Evolutionary conservation across 2,113 vertebrate genomes (phyloP).

Genomic region (Gyps fulvus): DNA sequence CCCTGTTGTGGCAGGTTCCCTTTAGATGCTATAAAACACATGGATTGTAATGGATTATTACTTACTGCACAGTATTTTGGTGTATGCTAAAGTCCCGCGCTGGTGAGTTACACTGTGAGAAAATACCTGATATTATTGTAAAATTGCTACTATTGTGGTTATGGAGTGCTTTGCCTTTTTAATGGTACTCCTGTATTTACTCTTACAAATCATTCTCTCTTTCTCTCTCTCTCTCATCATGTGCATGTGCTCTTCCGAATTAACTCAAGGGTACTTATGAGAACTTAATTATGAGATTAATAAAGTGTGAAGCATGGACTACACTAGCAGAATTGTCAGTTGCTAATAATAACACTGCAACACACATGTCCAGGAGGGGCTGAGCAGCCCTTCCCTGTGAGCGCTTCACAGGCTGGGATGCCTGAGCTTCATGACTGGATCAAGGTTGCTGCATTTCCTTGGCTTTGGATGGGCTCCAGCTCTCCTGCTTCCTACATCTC

Average conservation of each 20-base stretch:
- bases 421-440: background rate
- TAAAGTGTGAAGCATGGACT: background rate
- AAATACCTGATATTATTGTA: background rate
- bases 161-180: background rate
- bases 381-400: rapidly evolving
- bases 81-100: background rate
- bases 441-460: background rate
- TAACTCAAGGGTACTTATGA: conserved; percentile 23
- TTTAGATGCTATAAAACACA: background rate
- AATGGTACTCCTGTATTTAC: background rate
- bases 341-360: background rate
- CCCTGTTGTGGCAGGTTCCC: background rate
- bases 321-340: background rate
- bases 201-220: background rate
- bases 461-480: background rate
- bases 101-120: background rate
- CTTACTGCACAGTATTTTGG: background rate
- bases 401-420: rapidly evolving
- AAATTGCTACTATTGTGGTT: background rate
- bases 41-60: conserved; percentile 17
- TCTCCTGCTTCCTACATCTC: background rate
- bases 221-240: background rate
- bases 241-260: background rate
- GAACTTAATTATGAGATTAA: conserved; percentile 1
- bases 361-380: rapidly evolving